A percentile compares a stretch with the other conserved stretches of the same genome.
Conservation (phyloP, 64 coral and sea anemone genomes). For the Dendronephthya gigantea region DNA sequence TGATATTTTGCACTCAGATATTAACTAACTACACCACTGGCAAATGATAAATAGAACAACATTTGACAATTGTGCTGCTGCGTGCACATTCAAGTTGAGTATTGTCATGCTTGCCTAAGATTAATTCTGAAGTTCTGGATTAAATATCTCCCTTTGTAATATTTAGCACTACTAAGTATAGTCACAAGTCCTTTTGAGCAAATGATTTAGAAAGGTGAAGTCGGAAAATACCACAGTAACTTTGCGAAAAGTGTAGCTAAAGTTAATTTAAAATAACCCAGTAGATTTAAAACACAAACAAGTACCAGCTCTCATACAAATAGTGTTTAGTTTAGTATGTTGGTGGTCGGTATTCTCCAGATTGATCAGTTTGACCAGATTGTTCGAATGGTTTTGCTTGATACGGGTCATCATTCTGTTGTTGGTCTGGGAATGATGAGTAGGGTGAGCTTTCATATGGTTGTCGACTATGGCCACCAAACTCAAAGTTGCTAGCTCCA, state of each 20-base stretch:
- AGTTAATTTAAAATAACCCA: not conserved
- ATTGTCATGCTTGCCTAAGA: too few species aligned
- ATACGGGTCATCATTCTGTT: not conserved
- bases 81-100: too few species aligned
- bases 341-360: not conserved
- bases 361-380: conserved; percentile 1
- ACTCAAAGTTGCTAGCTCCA: conserved; percentile 10
- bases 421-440: conserved; percentile 1
- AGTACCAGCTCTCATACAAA: not conserved
- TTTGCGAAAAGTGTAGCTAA: not conserved
- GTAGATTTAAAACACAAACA: too few species aligned
- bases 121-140: too few species aligned
- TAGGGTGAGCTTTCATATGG: not conserved
- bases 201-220: not conserved
- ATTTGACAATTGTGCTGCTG: too few species aligned
- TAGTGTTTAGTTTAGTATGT: not conserved
- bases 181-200: too few species aligned
- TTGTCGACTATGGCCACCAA: not conserved
- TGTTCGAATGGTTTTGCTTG: conserved; percentile 7
- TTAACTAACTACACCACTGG: too few species aligned
- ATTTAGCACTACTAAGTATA: too few species aligned
- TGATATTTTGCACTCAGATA: too few species aligned
- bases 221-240: not conserved
- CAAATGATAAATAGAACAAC: too few species aligned
- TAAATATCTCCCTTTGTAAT: too few species aligned